These are phyloP conservation scores for Gephyroberyx darwinii DNA, from an alignment of 2,797 vertebrate genomes.

Conservation along the genomic window DNA sequence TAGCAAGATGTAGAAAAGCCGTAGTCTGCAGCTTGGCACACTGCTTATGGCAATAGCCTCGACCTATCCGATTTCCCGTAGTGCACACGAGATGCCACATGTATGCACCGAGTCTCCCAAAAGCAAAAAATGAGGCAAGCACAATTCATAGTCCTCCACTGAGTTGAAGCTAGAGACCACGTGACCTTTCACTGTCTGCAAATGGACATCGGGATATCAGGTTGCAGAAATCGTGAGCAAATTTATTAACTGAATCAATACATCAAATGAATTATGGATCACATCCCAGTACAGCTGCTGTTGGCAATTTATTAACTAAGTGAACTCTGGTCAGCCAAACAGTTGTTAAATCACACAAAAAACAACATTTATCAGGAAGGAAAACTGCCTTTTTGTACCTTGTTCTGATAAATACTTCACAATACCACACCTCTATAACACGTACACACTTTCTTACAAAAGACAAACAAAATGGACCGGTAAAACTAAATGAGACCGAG, in stretches of 20 bases:
- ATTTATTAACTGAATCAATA: too few species aligned
- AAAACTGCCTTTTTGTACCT: constrained; percentile 24
- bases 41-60: constrained; percentile 12
- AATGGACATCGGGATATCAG: too few species aligned
- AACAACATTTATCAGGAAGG: too few species aligned
- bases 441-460: constrained; percentile 30
- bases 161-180: not conserved
- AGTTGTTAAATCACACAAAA: too few species aligned
- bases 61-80: not conserved
- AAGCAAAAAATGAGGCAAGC: constrained; percentile 23
- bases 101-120: constrained; percentile 17
- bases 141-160: constrained; percentile 45
- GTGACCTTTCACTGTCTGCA: too few species aligned
- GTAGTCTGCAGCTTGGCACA: constrained; percentile 5
- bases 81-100: constrained; percentile 27
- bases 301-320: too few species aligned
- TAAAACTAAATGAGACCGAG: constrained; percentile 50
- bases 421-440: constrained; percentile 35
- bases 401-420: constrained; percentile 32
- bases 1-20: not conserved
- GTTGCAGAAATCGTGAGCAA: too few species aligned
- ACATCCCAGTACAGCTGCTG: too few species aligned
- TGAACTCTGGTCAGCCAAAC: too few species aligned
- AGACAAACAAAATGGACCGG: constrained; percentile 47
- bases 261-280: too few species aligned